Evolutionary conservation across 2,113 vertebrate species (phyloP).

Genomic region (Erinaceus europaeus): DNA sequence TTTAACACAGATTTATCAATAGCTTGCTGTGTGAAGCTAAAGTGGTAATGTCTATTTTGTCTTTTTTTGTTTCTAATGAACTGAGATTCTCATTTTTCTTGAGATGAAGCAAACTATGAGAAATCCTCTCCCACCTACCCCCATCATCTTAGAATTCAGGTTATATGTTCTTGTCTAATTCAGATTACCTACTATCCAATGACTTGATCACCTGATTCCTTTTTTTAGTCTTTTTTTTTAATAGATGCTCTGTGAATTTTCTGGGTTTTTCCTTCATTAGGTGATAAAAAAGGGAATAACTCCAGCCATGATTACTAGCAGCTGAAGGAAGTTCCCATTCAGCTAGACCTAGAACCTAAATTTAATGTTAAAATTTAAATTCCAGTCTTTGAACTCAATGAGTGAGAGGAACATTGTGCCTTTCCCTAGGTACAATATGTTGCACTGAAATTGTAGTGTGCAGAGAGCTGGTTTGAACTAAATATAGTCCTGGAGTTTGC

Average conservation of each 20-base stretch:
- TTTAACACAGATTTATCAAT: constrained; percentile 56
- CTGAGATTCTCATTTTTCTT: constrained; percentile 52
- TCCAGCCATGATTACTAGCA: constrained; percentile 41
- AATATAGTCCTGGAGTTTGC: neutral
- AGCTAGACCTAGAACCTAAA: constrained; percentile 26
- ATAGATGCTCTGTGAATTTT: constrained; percentile 22
- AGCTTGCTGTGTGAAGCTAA: constrained; percentile 51
- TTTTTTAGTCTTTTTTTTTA: constrained; percentile 31
- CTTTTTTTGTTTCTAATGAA: constrained; percentile 1
- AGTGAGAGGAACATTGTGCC: constrained; percentile 33
- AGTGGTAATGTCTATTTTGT: neutral
- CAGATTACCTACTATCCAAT: constrained; percentile 34
- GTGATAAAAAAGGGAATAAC: neutral
- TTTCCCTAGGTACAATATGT: constrained; percentile 23
- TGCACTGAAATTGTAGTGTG: neutral
- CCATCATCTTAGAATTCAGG: constrained; percentile 22
- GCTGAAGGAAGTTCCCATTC: constrained; percentile 36
- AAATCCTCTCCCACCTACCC: neutral
- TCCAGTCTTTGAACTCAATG: neutral
- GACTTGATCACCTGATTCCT: constrained; percentile 42
- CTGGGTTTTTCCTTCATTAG: constrained; percentile 18
- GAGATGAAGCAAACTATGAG: constrained; percentile 2
- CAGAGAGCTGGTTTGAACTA: neutral
- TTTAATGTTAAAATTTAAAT: constrained; percentile 37
- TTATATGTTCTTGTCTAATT: constrained; percentile 46